Percentiles rank a stretch among this genome's conserved stretches.
These are phyloP conservation scores for Seladonia tumulorum DNA, from an alignment of 2,888 invertebrate genomes.

Conservation along the genomic window DNA sequence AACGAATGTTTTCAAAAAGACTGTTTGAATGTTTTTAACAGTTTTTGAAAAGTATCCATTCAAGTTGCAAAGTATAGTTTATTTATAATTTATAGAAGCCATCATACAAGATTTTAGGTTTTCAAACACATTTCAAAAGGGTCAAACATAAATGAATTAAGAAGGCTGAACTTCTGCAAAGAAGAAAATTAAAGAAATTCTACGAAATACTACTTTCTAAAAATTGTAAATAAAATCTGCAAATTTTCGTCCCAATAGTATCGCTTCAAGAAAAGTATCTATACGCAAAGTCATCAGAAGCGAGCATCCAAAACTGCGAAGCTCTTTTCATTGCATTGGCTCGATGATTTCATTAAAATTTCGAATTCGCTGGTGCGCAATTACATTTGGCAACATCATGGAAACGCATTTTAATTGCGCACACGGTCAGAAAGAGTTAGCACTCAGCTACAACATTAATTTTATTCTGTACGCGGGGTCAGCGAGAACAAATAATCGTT, in stretches of 20 bases:
- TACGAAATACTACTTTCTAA: too few relatives aligned
- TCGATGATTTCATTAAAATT: conserved; percentile 28
- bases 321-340: background rate
- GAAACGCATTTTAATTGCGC: conserved; percentile 17
- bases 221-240: background rate
- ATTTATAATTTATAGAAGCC: too few relatives aligned
- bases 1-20: too few relatives aligned
- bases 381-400: conserved; percentile 21
- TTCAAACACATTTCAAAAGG: too few relatives aligned
- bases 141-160: too few relatives aligned
- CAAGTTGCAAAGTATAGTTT: too few relatives aligned
- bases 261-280: background rate
- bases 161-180: too few relatives aligned
- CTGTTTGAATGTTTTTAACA: too few relatives aligned
- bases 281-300: background rate
- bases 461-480: conserved; percentile 8
- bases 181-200: too few relatives aligned
- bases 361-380: conserved; percentile 13
- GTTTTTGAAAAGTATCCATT: too few relatives aligned
- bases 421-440: conserved; percentile 16
- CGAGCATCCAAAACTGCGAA: background rate
- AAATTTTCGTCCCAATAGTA: background rate
- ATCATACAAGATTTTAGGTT: too few relatives aligned
- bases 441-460: conserved; percentile 24
- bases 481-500: conserved; percentile 15